Percentiles rank a stretch among this genome's conserved stretches.
Evolutionary conservation across 2,888 invertebrate genomes (phyloP).

Genomic region (Malachius bipustulatus): DNA sequence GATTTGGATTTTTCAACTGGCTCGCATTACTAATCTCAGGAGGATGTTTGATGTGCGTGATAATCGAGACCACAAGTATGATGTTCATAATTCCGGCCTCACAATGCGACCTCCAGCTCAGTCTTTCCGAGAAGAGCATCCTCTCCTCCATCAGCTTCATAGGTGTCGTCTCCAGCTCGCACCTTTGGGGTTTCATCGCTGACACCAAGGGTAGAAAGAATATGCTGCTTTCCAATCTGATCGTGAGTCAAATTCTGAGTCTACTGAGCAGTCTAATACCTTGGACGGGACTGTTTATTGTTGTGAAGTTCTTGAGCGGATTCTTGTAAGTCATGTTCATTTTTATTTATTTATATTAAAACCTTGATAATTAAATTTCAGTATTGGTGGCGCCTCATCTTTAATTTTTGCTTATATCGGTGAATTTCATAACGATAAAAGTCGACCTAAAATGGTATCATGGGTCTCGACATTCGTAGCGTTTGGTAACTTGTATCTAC

Average conservation of each 20-base stretch:
- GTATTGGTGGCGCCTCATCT: conserved; percentile 39
- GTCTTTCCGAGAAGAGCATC: conserved; percentile 48
- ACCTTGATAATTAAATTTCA: conserved; percentile 18
- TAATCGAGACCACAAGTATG: conserved; percentile 53
- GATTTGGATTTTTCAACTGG: conserved; percentile 51
- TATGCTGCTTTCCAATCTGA: conserved; percentile 38
- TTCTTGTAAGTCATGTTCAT: conserved; percentile 36
- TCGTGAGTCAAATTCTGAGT: conserved; percentile 38
- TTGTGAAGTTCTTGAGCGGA: conserved; percentile 42
- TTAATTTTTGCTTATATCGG: conserved; percentile 42
- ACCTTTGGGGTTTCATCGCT: conserved; percentile 47
- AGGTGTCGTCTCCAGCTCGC: conserved; percentile 47
- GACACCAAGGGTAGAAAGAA: conserved; percentile 43
- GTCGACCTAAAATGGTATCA: conserved; percentile 36
- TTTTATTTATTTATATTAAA: neutral
- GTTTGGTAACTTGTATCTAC: conserved; percentile 31
- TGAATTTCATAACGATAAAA: conserved; percentile 39
- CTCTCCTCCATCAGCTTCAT: conserved; percentile 53
- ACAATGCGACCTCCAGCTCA: conserved; percentile 53
- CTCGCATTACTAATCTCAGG: conserved; percentile 49
- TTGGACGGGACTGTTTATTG: conserved; percentile 40
- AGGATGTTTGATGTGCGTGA: conserved; percentile 51
- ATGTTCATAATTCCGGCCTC: conserved; percentile 55
- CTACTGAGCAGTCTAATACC: conserved; percentile 41
- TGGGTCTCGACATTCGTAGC: conserved; percentile 36